These are phyloP conservation scores for Microcebus murinus DNA, from an alignment of 2,113 vertebrate species.

Conservation along the genomic window DNA sequence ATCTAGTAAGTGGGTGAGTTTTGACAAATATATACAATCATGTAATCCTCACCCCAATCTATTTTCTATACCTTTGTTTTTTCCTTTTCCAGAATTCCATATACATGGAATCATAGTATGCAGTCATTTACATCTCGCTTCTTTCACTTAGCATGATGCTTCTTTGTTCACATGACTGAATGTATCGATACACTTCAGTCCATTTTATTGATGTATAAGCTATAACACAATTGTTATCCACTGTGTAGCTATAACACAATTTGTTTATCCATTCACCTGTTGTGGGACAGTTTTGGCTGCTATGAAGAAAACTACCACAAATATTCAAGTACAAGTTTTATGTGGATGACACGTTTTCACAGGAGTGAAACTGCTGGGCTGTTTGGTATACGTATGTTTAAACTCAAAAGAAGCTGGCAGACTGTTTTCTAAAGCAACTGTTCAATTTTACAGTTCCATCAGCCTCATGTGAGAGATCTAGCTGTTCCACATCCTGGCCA, in stretches of 20 bases:
- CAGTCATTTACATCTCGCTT: background rate
- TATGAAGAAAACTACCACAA: background rate
- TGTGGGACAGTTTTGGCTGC: background rate
- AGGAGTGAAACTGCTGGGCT: background rate
- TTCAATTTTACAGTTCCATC: background rate
- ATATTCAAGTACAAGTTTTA: background rate
- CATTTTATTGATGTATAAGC: background rate
- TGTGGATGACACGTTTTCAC: background rate
- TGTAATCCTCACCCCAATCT: background rate
- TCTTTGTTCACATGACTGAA: background rate
- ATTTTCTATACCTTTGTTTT: background rate
- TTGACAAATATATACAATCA: background rate
- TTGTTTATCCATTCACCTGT: background rate
- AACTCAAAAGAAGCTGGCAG: background rate
- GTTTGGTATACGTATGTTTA: background rate
- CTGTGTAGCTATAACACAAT: background rate
- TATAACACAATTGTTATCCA: background rate
- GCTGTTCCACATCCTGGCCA: background rate
- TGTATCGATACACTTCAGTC: background rate
- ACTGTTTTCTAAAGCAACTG: background rate
- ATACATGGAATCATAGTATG: background rate
- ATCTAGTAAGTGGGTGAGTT: background rate
- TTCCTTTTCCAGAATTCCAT: background rate
- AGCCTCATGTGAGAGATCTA: background rate
- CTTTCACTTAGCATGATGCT: background rate